A percentile compares a stretch with the other conserved stretches of the same genome.
These are phyloP conservation scores for Leptodactylus fallax DNA, from an alignment of 2,797 vertebrate genomes.

Conservation along the genomic window DNA sequence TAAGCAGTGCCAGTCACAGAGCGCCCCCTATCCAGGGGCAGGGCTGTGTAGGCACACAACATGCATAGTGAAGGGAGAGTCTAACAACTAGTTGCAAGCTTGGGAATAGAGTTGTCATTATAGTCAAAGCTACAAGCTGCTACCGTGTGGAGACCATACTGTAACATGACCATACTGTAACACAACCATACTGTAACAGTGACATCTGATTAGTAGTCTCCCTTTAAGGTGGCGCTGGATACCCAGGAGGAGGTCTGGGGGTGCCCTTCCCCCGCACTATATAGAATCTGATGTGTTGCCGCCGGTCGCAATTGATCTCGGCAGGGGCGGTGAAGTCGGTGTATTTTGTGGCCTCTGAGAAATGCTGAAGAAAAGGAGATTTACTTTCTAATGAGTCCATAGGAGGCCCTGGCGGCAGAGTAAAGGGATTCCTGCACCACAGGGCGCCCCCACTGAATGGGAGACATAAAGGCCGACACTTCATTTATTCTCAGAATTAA, in stretches of 20 bases:
- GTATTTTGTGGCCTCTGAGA: neutral
- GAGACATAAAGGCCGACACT: neutral
- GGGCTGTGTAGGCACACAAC: too few relatives aligned
- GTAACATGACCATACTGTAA: too few relatives aligned
- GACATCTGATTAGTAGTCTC: neutral
- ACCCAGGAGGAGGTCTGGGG: neutral
- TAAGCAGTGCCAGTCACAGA: neutral
- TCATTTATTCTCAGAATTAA: neutral
- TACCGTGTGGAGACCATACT: too few relatives aligned
- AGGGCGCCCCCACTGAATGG: neutral
- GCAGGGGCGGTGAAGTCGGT: neutral
- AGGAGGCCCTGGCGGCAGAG: conserved; percentile 27
- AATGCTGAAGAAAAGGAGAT: neutral
- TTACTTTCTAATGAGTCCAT: conserved; percentile 32
- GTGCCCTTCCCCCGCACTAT: neutral
- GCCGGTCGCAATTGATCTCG: neutral
- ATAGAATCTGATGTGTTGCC: too few relatives aligned
- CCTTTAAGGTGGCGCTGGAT: neutral
- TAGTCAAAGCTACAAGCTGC: too few relatives aligned
- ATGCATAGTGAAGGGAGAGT: too few relatives aligned
- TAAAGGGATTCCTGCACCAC: neutral
- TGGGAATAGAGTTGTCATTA: too few relatives aligned
- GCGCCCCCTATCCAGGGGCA: too few relatives aligned
- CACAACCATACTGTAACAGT: too few relatives aligned
- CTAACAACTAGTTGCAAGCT: too few relatives aligned